A percentile compares a stretch with the other conserved stretches of the same genome.
Evolutionary conservation across 2,888 invertebrate genomes (phyloP).

Genomic region (Campoplex capitator): DNA sequence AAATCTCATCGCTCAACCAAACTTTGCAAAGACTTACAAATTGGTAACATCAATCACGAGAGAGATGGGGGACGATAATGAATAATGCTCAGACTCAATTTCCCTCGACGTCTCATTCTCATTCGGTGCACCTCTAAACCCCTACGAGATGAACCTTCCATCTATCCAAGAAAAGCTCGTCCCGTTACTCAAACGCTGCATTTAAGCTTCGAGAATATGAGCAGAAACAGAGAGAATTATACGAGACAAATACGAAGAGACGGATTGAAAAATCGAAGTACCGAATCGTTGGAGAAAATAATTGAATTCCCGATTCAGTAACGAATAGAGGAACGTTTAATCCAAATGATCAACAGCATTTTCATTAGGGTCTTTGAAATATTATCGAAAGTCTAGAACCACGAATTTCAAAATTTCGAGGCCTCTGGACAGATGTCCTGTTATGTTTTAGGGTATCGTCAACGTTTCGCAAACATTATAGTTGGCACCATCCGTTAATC

Average conservation of each 20-base stretch:
- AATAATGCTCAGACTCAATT: slow-evolving; percentile 63
- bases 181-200: slow-evolving; percentile 28
- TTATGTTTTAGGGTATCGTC: too few relatives aligned
- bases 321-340: not conserved
- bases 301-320: not conserved
- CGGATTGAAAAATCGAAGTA: slow-evolving; percentile 24
- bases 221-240: not conserved
- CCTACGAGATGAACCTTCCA: slow-evolving; percentile 46
- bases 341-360: not conserved
- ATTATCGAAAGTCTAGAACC: not conserved
- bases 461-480: too few relatives aligned
- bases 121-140: slow-evolving; percentile 24
- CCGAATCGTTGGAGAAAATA: not conserved
- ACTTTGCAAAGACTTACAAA: slow-evolving; percentile 50
- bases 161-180: slow-evolving; percentile 40
- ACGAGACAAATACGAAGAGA: slow-evolving; percentile 10
- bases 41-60: slow-evolving; percentile 58
- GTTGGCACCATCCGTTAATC: too few relatives aligned
- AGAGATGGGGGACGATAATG: slow-evolving; percentile 57
- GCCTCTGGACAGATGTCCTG: too few relatives aligned
- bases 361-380: not conserved
- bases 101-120: slow-evolving; percentile 47
- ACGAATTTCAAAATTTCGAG: too few relatives aligned
- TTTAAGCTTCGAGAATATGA: not conserved
- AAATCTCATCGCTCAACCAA: slow-evolving; percentile 35